phyloP scores from a whole-genome alignment of 1,140 invertebrate genomes.

The Scaptomyza hsui region DNA sequence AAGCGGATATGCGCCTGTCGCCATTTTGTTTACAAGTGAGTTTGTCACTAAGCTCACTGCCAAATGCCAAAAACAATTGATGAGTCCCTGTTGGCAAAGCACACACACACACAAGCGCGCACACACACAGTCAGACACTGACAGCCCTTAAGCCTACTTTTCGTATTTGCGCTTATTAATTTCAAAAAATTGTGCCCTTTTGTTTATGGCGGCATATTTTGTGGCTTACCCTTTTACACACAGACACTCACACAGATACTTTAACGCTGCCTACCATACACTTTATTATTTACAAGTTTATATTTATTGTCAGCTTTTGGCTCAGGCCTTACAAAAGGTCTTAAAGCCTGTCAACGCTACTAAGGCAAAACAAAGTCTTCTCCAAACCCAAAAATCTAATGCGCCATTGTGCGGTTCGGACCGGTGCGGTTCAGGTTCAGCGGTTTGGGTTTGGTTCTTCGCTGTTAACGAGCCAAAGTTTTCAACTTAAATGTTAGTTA shows the following conservation, averaged over 20 bases:
- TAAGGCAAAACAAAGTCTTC: background rate
- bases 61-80: conserved; percentile 54
- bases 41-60: conserved; percentile 41
- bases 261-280: conserved; percentile 18
- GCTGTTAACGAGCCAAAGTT: conserved; percentile 74
- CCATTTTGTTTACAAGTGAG: conserved; percentile 48
- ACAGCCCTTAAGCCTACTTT: background rate
- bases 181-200: conserved; percentile 54
- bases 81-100: conserved; percentile 28
- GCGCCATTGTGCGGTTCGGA: conserved; percentile 31
- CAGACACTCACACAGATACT: conserved; percentile 29
- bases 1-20: conserved; percentile 33
- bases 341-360: conserved; percentile 68
- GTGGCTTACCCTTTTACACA: conserved; percentile 47
- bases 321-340: conserved; percentile 70
- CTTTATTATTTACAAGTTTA: conserved; percentile 79
- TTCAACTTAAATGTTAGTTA: conserved; percentile 81
- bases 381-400: conserved; percentile 9
- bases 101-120: background rate
- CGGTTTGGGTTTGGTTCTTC: background rate
- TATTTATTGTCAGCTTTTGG: conserved; percentile 75
- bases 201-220: conserved; percentile 52
- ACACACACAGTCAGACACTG: background rate
- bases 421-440: background rate
- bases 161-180: conserved; percentile 72